Evolutionary conservation across 2,113 vertebrate genomes (phyloP).

Genomic region (Tringa solitaria): DNA sequence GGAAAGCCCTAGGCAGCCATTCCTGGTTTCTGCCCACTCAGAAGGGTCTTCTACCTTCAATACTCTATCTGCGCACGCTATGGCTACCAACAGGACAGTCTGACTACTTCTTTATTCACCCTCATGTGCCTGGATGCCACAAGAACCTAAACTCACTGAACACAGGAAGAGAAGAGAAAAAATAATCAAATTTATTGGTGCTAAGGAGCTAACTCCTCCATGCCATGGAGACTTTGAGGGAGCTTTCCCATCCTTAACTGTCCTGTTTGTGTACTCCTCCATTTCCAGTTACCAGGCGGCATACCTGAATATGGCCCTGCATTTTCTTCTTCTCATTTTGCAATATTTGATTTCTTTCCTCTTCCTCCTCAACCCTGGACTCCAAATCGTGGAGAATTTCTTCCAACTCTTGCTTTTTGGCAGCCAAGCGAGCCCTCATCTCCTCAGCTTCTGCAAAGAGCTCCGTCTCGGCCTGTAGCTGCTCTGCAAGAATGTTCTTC

Average conservation of each 20-base stretch:
- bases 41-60: background rate
- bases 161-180: background rate
- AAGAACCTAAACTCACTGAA: background rate
- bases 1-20: background rate
- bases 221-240: background rate
- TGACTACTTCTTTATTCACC: background rate
- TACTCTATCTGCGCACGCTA: rapidly evolving
- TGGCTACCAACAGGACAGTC: background rate
- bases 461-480: slow-evolving; percentile 96
- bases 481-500: slow-evolving; percentile 97
- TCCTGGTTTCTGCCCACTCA: background rate
- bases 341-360: slow-evolving; percentile 92
- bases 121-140: background rate
- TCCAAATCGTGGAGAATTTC: slow-evolving; percentile 97
- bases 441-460: slow-evolving; percentile 97
- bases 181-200: background rate
- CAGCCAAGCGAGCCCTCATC: slow-evolving; percentile 94
- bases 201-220: background rate
- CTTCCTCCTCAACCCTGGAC: slow-evolving; percentile 95
- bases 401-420: slow-evolving; percentile 95
- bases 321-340: slow-evolving; percentile 99
- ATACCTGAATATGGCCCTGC: slow-evolving; percentile 95
- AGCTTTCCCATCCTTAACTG: background rate
- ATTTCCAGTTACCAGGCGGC: background rate
- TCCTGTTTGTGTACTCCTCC: background rate